Evolutionary conservation across 1,140 invertebrate genomes (phyloP).

Genomic region (Laupala kohalensis): DNA sequence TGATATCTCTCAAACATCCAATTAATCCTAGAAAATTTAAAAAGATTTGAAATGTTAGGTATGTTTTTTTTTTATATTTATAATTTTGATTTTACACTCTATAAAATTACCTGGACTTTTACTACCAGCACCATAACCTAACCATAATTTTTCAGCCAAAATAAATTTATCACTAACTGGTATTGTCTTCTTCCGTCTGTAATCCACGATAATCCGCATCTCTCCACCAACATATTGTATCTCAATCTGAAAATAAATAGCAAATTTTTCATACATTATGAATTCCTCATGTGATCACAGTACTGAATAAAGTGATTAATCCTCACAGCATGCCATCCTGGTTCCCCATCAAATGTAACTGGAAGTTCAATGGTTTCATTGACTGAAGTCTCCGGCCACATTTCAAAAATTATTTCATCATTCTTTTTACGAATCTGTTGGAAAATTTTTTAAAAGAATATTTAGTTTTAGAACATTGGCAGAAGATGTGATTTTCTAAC

Average conservation of each 20-base stretch:
- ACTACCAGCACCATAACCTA: conserved; percentile 46
- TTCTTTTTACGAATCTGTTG: conserved; percentile 58
- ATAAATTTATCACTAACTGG: conserved; percentile 45
- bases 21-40: no score
- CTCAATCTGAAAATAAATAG: conserved; percentile 31
- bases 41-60: no score
- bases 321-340: conserved; percentile 40
- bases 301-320: neutral
- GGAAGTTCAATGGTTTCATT: conserved; percentile 61
- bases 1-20: conserved; percentile 78
- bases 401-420: conserved; percentile 68
- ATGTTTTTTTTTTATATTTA: no score
- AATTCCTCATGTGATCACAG: no score
- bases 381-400: conserved; percentile 52
- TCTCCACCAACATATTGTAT: conserved; percentile 60
- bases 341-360: conserved; percentile 59
- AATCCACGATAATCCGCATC: conserved; percentile 58
- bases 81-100: neutral
- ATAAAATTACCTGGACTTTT: neutral
- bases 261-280: no score
- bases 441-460: conserved; percentile 3
- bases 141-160: conserved; percentile 45
- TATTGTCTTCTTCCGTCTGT: conserved; percentile 52
- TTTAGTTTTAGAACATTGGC: no score
- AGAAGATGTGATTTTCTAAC: no score